Evolutionary conservation across 2,797 vertebrate genomes (phyloP).

Genomic region (Halcyon smyrnensis): DNA sequence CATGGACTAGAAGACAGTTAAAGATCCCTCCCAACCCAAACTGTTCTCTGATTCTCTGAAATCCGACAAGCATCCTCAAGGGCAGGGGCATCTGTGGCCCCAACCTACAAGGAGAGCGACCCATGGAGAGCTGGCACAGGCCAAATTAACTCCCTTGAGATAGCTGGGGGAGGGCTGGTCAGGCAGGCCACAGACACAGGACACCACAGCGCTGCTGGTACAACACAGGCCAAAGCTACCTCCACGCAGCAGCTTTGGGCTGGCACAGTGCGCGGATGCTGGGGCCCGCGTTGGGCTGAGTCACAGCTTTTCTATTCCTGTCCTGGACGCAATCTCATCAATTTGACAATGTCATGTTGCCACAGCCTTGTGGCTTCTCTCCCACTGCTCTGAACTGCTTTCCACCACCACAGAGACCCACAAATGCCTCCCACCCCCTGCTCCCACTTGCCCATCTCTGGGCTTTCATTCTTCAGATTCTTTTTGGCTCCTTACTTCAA

Average conservation of each 20-base stretch:
- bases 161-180: background rate
- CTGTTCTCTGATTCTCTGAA: background rate
- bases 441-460: background rate
- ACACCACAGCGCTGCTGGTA: background rate
- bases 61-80: background rate
- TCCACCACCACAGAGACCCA: background rate
- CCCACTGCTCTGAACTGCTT: background rate
- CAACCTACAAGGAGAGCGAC: background rate
- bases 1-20: background rate
- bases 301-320: background rate
- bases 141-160: background rate
- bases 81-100: background rate
- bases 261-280: background rate
- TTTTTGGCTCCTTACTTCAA: background rate
- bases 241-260: background rate
- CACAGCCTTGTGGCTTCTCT: background rate
- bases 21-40: background rate
- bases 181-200: background rate
- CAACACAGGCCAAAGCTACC: background rate
- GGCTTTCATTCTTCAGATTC: background rate
- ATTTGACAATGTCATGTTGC: background rate
- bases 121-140: background rate
- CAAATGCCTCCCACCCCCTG: rapidly evolving
- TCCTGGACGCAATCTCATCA: background rate
- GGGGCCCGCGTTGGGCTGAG: background rate